phyloP scores from a whole-genome alignment of 2,797 vertebrate genomes.

The Xerus rutilus region DNA sequence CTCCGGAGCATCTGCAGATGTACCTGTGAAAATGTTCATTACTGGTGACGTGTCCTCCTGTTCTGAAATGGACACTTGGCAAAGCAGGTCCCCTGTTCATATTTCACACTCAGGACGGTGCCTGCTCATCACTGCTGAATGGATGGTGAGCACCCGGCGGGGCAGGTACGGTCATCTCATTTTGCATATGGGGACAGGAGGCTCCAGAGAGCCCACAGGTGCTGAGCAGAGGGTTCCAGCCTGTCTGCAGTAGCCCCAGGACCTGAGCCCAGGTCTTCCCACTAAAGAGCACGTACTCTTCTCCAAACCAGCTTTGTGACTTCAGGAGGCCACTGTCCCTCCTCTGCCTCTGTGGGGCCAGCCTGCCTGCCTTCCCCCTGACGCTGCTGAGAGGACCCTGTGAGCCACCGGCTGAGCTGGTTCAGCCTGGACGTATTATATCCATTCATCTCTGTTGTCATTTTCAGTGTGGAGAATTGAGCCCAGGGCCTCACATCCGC shows the following conservation, averaged over 20 bases:
- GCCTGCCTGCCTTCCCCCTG: not conserved
- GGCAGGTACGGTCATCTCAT: not conserved
- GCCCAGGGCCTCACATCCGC: too few relatives aligned
- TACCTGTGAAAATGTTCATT: not conserved
- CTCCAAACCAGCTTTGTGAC: not conserved
- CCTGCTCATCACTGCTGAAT: not conserved
- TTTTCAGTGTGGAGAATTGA: too few relatives aligned
- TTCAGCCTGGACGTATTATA: too few relatives aligned
- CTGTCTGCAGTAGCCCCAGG: not conserved
- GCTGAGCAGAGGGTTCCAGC: not conserved
- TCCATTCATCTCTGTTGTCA: too few relatives aligned
- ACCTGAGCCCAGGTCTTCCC: not conserved
- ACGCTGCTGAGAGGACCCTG: not conserved
- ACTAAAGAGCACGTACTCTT: not conserved
- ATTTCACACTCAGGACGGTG: not conserved
- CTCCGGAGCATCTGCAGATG: not conserved
- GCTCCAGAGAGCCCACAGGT: not conserved
- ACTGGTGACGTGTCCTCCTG: not conserved
- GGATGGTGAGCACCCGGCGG: accelerated
- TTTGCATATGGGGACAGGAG: not conserved
- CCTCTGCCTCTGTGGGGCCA: not conserved
- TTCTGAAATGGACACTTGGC: not conserved
- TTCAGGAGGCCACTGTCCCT: accelerated
- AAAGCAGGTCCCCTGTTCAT: not conserved
- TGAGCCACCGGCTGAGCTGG: too few relatives aligned